Percentiles rank a stretch among this genome's conserved stretches.
phyloP scores from a whole-genome alignment of 2,113 vertebrate species.

The Cynopterus brachyotis region DNA sequence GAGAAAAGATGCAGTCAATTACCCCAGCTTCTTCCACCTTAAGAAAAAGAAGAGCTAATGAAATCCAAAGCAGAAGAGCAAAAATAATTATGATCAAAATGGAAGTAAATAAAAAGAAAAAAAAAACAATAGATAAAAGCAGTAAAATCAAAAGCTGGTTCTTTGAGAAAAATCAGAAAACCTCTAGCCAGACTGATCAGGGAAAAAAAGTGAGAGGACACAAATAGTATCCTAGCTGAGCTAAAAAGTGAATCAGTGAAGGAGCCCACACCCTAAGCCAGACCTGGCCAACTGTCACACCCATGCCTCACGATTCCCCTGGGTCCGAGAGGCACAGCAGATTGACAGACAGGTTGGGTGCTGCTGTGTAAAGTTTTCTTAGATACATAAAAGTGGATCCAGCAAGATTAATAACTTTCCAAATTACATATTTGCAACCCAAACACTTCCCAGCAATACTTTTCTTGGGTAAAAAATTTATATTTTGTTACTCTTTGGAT shows the following conservation, averaged over 20 bases:
- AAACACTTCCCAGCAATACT: background rate
- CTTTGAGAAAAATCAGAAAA: background rate
- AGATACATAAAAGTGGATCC: background rate
- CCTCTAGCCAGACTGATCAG: background rate
- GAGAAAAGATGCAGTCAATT: background rate
- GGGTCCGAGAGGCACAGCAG: background rate
- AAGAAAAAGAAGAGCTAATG: background rate
- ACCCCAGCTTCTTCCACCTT: background rate
- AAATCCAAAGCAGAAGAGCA: background rate
- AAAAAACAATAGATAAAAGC: background rate
- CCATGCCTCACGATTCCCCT: rapidly evolving
- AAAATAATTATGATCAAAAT: background rate
- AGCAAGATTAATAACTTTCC: background rate
- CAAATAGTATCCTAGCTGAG: background rate
- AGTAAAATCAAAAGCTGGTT: background rate
- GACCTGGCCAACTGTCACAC: background rate
- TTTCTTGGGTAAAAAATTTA: background rate
- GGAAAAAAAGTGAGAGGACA: background rate
- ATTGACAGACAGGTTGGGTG: background rate
- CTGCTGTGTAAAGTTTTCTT: background rate
- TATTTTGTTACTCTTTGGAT: background rate
- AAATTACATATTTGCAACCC: background rate
- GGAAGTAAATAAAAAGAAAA: background rate
- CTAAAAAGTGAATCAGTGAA: background rate
- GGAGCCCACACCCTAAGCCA: background rate